phyloP scores from a whole-genome alignment of 2,888 invertebrate species.

The Hartigia nigra region DNA sequence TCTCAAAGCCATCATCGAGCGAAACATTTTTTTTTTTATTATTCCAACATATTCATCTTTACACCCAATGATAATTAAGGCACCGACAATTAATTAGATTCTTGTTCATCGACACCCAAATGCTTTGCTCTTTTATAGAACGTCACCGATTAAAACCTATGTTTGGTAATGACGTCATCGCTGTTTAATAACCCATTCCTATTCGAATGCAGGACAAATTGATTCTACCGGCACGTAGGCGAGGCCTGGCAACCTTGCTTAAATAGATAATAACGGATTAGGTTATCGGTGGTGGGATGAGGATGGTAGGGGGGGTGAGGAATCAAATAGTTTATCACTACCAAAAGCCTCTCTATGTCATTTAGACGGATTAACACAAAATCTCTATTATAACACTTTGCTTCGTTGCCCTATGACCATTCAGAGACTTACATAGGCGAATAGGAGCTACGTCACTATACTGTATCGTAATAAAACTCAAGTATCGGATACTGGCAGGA shows the following conservation, averaged over 20 bases:
- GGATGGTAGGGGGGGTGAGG: too few relatives aligned
- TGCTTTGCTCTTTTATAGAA: neutral
- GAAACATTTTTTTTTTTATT: conserved; percentile 6
- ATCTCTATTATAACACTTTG: neutral
- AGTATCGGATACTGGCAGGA: neutral
- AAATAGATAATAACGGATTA: conserved; percentile 21
- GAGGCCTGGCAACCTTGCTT: conserved; percentile 24
- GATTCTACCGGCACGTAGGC: conserved; percentile 25
- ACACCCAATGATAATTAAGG: neutral
- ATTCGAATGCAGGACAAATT: conserved; percentile 41
- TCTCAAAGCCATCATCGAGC: neutral
- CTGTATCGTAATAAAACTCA: neutral
- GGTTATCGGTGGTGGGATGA: neutral
- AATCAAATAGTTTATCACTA: neutral
- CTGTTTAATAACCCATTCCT: conserved; percentile 25
- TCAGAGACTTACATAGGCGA: neutral
- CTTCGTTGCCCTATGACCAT: neutral
- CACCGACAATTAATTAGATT: neutral
- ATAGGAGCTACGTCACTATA: neutral
- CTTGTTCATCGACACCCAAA: neutral
- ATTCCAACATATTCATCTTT: conserved; percentile 10
- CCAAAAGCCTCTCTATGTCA: neutral
- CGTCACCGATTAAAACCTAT: conserved; percentile 9
- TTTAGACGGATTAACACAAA: neutral
- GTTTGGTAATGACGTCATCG: conserved; percentile 42